Base-by-base conservation (phyloP, 2,113 vertebrate genomes). In the Emydura subglobosa region DNA sequence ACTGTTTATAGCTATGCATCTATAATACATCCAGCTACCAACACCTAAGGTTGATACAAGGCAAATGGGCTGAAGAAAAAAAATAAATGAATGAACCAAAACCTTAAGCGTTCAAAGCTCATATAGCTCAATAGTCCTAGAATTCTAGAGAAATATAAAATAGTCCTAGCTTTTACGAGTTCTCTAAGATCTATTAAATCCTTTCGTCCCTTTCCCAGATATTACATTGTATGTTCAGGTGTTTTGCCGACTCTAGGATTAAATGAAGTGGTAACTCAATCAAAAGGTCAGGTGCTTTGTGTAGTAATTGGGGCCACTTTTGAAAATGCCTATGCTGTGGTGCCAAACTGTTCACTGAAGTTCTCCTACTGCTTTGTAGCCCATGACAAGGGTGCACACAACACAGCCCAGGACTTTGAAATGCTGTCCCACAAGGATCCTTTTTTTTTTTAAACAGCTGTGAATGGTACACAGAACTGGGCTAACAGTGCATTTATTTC, bases 121-220 rank as follows among this genome's bases (percentile, higher is more conserved):
- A 17, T 72, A 86, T 47, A 31, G 11, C 55, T 83, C 5, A 22
- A 59, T 44, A 17, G 42, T 68, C 61, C 34, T 44, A 83, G 29
- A 83, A 83, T 17, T 10, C 42, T 9, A 59, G n/a, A 57, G 34
- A 68, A 7, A 2, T 68, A 68, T n/a, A 68, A 68, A 68, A 68
- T n/a, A n/a, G 61, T 68, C 34, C 61, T 68, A 42, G 1, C 4
- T 72, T 79, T 93, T 7, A 54, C 16, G 19, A 94, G 49, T 57
- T 0, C 1, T 4, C 72, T 13, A 79, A 89, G 25, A 31, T 4
- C 31, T 39, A 78, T 21, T 11, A 25, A 51, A 7, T 53, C 89
- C 44, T 72, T 25, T 34, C 7, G 1, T 7, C 14, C 0, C 1
- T 10, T 0, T 1, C 21, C 47, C 31, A 54, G 27, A 50, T 21